Conservation (phyloP, 2,113 vertebrate genomes). For the Actinemys pallida region DNA sequence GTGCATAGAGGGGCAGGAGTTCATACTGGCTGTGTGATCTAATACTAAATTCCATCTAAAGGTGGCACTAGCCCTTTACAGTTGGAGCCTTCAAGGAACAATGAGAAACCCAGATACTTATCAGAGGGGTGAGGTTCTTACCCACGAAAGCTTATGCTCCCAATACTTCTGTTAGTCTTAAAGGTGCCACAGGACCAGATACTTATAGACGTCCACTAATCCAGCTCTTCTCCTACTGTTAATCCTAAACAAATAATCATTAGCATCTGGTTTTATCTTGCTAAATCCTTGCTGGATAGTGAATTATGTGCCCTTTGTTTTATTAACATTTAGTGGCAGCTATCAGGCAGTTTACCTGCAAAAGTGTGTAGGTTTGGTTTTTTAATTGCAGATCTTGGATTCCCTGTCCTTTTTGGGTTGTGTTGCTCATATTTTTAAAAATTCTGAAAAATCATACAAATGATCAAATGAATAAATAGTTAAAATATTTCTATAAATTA, state of each 20-base stretch:
- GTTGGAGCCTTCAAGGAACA: background rate
- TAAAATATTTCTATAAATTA: background rate
- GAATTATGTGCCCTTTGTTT: constrained; percentile 72
- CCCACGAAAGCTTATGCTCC: too few species aligned
- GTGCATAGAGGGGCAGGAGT: background rate
- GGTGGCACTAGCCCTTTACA: constrained; percentile 66
- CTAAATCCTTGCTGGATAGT: constrained; percentile 63
- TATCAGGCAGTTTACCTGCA: constrained; percentile 1
- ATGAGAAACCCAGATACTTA: constrained; percentile 42
- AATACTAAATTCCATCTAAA: constrained; percentile 36
- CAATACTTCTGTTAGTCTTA: too few species aligned
- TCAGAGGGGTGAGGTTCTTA: too few species aligned
- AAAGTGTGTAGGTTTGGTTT: background rate
- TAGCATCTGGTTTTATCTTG: constrained; percentile 76
- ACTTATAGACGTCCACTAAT: constrained; percentile 68
- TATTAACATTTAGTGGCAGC: constrained; percentile 63
- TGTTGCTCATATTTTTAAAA: background rate
- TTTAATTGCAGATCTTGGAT: background rate
- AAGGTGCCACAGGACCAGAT: too few species aligned
- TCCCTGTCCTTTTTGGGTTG: background rate
- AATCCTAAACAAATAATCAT: constrained; percentile 78
- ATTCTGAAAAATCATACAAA: constrained; percentile 1
- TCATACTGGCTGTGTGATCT: background rate
- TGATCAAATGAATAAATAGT: background rate
- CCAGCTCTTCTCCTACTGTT: constrained; percentile 66